Base-by-base conservation (phyloP, 2,113 vertebrate genomes). In the Coturnix japonica region DNA sequence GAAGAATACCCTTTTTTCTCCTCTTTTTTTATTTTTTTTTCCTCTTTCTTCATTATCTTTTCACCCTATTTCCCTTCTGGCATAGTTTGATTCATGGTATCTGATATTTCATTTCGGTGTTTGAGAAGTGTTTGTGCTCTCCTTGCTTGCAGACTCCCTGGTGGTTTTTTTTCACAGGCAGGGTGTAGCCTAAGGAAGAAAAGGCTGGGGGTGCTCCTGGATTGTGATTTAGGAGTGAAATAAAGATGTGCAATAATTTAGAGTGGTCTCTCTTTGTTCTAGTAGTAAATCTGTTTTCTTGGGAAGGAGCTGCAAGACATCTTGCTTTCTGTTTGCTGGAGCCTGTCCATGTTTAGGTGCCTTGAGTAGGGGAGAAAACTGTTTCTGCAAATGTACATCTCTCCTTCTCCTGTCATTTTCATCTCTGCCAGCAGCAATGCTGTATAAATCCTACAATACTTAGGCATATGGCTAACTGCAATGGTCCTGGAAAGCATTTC, bases 141-240 rank as follows among this genome's bases (percentile, higher is more conserved):
- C 23, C 11, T 19, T 56, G 44, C 51, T 26, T 46, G 20, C 18
- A 21, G 74, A 71, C 8, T 53, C 47, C 30, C 26, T 73, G 54
- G 12, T 51, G 18, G 46, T 51, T 28, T 51, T 22, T 16, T 43
- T 79, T 83, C 65, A 21, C 43, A n/a, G n/a, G 26, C 22, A 54
- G 56, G 37, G 47, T 43, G 7, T 33, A 83, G 28, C 67, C 69
- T 66, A 59, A 25, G 23, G 31, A 33, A 70, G 56, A 46, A 80
- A 75, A 83, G 15, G 57, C 41, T 77, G 69, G 65, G 35, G 15
- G 16, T 67, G 67, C 61, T 89, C 46, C 61, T 41, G n/a, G 60
- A 59, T 56, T 56, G 22, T 90, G 72, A 90, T 89, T 95, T 81
- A 90, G 44, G 39, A 47, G 33, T n/a, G 83, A 84, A 94, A 93